phyloP scores from a whole-genome alignment of 2,797 vertebrate genomes.

The Cryptoblepharus egeriae region DNA sequence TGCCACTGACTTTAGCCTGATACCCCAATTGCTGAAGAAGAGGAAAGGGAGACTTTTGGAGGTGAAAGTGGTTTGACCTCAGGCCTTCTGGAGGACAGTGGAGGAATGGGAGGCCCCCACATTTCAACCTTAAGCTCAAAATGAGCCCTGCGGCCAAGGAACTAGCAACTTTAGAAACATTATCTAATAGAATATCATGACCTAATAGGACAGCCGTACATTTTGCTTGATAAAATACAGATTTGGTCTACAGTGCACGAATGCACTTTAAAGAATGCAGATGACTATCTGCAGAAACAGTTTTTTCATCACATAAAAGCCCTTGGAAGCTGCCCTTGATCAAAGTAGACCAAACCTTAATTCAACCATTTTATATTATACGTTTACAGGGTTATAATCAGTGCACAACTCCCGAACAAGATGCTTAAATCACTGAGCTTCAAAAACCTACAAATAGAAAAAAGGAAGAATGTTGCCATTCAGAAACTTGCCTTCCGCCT shows the following conservation, averaged over 20 bases:
- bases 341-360: not conserved
- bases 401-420: constrained; percentile 44
- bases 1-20: too few species aligned
- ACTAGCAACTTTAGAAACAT: not conserved
- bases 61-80: not conserved
- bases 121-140: not conserved
- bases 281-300: not conserved
- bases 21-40: too few species aligned
- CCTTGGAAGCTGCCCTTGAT: too few species aligned
- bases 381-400: constrained; percentile 48
- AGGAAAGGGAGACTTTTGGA: not conserved
- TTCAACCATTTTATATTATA: not conserved
- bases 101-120: not conserved
- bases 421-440: constrained; percentile 23
- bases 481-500: constrained; percentile 75
- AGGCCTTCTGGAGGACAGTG: not conserved
- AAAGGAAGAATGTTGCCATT: constrained; percentile 44
- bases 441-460: constrained; percentile 26
- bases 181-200: not conserved
- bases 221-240: constrained; percentile 21
- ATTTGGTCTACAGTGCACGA: not conserved
- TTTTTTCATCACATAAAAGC: not conserved
- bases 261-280: not conserved
- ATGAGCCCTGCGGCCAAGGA: too few species aligned
- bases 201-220: not conserved